Conservation (phyloP, 2,113 vertebrate species). For the Chinchilla lanigera region DNA sequence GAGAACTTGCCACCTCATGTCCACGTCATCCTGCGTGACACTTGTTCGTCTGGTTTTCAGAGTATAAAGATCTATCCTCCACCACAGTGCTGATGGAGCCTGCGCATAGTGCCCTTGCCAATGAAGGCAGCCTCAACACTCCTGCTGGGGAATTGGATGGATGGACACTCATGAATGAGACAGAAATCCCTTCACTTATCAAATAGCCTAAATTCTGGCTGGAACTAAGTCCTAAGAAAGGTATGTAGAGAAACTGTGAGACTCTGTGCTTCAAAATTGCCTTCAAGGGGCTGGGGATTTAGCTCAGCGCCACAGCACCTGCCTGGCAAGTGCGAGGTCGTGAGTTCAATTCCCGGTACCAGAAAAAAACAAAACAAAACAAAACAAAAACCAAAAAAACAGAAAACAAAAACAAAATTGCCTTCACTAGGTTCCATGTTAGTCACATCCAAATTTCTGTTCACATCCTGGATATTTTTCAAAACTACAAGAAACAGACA, state of each 20-base stretch:
- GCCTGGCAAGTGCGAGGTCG: no score
- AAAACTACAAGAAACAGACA: background rate
- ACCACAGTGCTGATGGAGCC: background rate
- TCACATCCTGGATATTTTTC: background rate
- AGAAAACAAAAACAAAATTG: no score
- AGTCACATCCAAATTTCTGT: background rate
- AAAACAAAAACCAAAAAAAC: no score
- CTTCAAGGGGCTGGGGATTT: no score
- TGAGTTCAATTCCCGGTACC: no score
- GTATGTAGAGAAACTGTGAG: background rate
- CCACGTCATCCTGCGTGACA: background rate
- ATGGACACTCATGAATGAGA: background rate
- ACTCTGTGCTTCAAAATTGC: background rate
- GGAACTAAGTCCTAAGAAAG: background rate
- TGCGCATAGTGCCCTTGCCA: background rate
- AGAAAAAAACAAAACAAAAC: no score
- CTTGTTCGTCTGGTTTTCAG: background rate
- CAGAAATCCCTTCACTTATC: background rate
- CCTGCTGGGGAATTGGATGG: background rate
- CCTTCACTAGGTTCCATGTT: background rate
- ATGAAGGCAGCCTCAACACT: background rate
- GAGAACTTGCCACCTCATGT: background rate
- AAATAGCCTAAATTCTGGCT: background rate
- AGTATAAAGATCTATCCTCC: background rate
- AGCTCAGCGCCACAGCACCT: no score